Base-by-base conservation (phyloP, 2,797 vertebrate genomes). In the Urophycis tenuis region DNA sequence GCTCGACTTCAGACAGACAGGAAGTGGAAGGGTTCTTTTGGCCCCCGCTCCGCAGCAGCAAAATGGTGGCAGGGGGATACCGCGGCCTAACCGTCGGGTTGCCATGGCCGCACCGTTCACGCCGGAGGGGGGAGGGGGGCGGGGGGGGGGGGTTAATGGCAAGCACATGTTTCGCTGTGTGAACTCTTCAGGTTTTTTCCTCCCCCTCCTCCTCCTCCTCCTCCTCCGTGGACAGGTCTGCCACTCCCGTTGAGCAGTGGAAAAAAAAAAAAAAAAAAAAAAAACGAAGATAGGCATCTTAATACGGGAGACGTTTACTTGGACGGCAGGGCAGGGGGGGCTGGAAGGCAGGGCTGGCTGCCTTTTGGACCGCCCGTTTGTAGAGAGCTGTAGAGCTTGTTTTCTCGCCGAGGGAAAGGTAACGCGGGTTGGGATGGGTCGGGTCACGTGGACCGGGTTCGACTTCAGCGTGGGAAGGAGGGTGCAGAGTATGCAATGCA, bases 151-250 rank as follows among this genome's bases (percentile, higher is more conserved):
- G 33, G 89, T 80, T 88, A 93, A 93, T 92, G 85, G 86, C 88
- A 92, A 94, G 90, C 88, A 90, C 83, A 88, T 91, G 87, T 31
- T 88, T 83, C 91, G 85, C 87, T 82, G 85, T 89, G 85, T 41
- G n/a, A 84, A 83, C 45, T 71, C 71, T 81, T 85, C 22, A 4
- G 35, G 6, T 10, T 60, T 25, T 60, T 60, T 60, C 25, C 25
- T 25, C 45, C 4, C 19, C n/a, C n/a, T n/a, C n/a, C n/a, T n/a
- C n/a, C n/a, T n/a, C n/a, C n/a, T n/a, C n/a, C 9, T 36, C 9
- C 35, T 36, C 84, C 67, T 72, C 77, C 74, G 77, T 86, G 82
- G 76, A 76, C 73, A 82, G 81, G 79, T 82, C 81, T 79, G 81
- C 81, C 81, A 86, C 39, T 30, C 81, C 84, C 84, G 75, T 81